Conservation (phyloP, 2,888 invertebrate genomes). For the Margaritifera margaritifera region DNA sequence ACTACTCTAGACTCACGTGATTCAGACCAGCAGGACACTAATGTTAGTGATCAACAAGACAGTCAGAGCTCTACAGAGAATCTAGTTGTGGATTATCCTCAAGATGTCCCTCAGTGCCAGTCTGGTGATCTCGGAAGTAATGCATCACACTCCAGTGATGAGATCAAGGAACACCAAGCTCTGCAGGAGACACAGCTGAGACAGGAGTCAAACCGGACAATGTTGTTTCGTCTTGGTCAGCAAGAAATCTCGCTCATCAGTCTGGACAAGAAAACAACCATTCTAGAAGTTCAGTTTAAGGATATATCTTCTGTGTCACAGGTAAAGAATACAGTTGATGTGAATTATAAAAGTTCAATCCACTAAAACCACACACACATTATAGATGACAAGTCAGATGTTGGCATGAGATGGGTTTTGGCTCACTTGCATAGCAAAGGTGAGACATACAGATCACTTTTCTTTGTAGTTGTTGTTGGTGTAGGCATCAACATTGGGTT, state of each 20-base stretch:
- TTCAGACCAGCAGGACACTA: conserved; percentile 17
- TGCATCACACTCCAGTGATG: conserved; percentile 22
- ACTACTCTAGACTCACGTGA: neutral
- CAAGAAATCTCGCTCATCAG: conserved; percentile 91
- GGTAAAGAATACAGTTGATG: conserved; percentile 69
- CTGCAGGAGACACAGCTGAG: conserved; percentile 18
- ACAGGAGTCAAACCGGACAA: conserved; percentile 80
- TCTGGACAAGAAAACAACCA: conserved; percentile 91
- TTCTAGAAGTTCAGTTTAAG: conserved; percentile 89
- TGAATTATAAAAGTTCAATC: too few species aligned
- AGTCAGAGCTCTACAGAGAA: conserved; percentile 50
- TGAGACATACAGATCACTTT: too few species aligned
- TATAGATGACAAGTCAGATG: too few species aligned
- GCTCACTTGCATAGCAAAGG: too few species aligned
- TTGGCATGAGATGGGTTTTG: too few species aligned
- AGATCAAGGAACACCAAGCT: conserved; percentile 29
- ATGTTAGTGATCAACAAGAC: conserved; percentile 35
- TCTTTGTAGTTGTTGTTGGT: too few species aligned
- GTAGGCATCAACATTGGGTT: too few species aligned
- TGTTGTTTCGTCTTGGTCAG: conserved; percentile 92
- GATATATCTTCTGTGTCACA: conserved; percentile 92
- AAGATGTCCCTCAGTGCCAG: conserved; percentile 5
- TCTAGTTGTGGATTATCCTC: conserved; percentile 7
- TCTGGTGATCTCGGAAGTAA: conserved; percentile 19
- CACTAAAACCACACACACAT: too few species aligned